Evolutionary conservation across 2,888 invertebrate genomes (phyloP).

Genomic region (Acrobasis consociella): DNA sequence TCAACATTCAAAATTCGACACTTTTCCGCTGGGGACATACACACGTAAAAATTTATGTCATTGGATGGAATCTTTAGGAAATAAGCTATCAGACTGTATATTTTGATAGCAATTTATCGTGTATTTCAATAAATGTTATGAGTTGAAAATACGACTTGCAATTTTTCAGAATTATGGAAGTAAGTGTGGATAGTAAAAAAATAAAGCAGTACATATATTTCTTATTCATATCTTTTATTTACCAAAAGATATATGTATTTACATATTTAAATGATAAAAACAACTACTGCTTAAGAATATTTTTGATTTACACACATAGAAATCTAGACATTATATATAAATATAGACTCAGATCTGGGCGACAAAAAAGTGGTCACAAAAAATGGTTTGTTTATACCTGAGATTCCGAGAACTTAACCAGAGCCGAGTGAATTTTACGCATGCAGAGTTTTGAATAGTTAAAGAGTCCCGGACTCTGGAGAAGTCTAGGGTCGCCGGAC

Average conservation of each 20-base stretch:
- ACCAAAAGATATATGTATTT: neutral
- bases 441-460: neutral
- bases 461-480: too few relatives aligned
- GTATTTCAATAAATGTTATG: neutral
- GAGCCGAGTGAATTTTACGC: neutral
- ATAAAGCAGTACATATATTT: neutral
- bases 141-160: neutral
- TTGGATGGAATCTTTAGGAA: neutral
- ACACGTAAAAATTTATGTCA: neutral
- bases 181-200: neutral
- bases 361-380: neutral
- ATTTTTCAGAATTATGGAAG: neutral
- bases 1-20: too few relatives aligned
- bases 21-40: too few relatives aligned
- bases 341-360: neutral
- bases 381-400: neutral
- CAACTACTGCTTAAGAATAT: neutral
- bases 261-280: neutral
- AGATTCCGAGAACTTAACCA: neutral
- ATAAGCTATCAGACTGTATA: neutral
- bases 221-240: conserved; percentile 16
- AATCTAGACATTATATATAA: neutral
- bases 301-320: neutral
- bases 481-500: too few relatives aligned
- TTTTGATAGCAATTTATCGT: neutral